These are phyloP conservation scores for Porphyrio hochstetteri DNA, from an alignment of 2,113 vertebrate species.

Conservation along the genomic window DNA sequence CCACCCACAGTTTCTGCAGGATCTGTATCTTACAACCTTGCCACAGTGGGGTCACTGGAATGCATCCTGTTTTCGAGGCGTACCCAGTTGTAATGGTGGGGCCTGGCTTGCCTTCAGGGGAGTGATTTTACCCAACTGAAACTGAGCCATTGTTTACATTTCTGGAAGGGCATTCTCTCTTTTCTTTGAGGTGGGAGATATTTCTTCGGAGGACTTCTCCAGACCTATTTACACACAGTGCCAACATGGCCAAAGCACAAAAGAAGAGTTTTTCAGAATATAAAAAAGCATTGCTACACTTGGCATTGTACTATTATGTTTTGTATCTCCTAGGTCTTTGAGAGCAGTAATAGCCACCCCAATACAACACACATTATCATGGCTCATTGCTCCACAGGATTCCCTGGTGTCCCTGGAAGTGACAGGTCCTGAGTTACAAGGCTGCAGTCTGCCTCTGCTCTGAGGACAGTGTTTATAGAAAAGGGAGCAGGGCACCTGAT, in stretches of 20 bases:
- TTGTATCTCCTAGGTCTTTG: neutral
- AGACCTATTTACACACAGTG: neutral
- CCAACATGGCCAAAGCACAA: neutral
- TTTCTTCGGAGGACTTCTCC: neutral
- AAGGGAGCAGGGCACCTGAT: neutral
- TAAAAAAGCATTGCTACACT: accelerated
- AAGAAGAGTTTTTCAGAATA: neutral
- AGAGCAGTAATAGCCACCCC: neutral
- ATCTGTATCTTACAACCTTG: neutral
- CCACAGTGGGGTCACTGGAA: neutral
- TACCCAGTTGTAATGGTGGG: neutral
- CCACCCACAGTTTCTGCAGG: neutral
- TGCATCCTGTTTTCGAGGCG: neutral
- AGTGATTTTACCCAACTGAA: neutral
- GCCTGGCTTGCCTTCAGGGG: neutral
- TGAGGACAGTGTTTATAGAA: neutral
- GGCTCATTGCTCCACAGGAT: neutral
- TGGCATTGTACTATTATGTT: neutral
- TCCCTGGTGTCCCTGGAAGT: neutral
- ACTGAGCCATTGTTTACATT: neutral
- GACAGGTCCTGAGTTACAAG: neutral
- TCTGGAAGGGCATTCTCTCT: neutral
- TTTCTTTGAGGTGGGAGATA: neutral
- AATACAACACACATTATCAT: accelerated
- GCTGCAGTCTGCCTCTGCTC: neutral